Percentiles rank a stretch among this genome's conserved stretches.
These are phyloP conservation scores for Platanista minor DNA, from an alignment of 2,113 vertebrate species.

Conservation along the genomic window DNA sequence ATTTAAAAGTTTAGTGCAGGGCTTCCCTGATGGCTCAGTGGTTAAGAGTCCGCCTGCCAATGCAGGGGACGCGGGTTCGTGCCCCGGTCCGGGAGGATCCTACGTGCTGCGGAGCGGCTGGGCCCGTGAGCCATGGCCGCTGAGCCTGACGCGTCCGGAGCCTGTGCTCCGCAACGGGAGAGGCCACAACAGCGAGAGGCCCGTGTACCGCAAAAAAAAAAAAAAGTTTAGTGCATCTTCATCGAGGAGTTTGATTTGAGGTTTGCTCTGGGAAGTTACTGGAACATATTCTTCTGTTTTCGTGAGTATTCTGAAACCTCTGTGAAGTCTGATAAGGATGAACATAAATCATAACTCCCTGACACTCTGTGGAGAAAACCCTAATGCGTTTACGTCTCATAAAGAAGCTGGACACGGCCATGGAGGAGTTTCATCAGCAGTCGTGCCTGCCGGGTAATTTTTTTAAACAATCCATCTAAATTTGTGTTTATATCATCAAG, in stretches of 20 bases:
- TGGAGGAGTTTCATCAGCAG: background rate
- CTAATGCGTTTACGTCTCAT: background rate
- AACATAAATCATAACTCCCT: background rate
- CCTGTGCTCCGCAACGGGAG: no score
- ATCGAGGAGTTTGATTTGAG: background rate
- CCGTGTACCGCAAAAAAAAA: no score
- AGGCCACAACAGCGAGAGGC: no score
- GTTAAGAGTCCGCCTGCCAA: no score
- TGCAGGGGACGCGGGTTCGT: no score
- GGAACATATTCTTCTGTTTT: background rate
- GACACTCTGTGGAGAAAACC: background rate
- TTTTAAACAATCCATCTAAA: background rate
- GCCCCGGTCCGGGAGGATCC: no score
- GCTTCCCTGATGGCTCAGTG: no score
- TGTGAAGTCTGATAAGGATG: background rate
- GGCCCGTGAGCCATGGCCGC: no score
- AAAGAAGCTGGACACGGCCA: background rate
- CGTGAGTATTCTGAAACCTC: background rate
- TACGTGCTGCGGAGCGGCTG: no score
- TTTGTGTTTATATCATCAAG: background rate
- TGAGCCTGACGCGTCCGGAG: no score
- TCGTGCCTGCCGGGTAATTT: background rate
- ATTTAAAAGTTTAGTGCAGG: background rate
- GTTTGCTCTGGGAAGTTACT: background rate
- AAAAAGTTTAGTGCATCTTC: background rate